Evolutionary conservation across 2,797 vertebrate genomes (phyloP).

Genomic region (Nothura maculosa): DNA sequence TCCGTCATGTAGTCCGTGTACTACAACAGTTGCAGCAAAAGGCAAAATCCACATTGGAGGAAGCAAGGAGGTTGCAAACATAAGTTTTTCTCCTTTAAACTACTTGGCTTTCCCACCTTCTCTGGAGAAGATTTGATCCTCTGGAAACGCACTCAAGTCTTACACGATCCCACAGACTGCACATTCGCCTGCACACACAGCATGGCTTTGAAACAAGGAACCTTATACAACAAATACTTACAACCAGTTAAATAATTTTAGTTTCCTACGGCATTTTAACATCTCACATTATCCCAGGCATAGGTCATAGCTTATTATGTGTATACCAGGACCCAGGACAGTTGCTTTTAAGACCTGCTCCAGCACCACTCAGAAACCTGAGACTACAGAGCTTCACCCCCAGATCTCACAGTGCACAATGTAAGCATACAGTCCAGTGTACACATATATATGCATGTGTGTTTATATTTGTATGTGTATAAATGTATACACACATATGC

Average conservation of each 20-base stretch:
- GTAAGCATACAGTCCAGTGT: not conserved
- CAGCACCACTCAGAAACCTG: not conserved
- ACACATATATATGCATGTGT: not conserved
- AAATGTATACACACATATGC: not conserved
- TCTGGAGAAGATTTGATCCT: not conserved
- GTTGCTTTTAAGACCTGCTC: not conserved
- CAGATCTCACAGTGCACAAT: not conserved
- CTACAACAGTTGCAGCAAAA: not conserved
- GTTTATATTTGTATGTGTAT: not conserved
- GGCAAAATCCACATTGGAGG: not conserved
- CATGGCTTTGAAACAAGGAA: not conserved
- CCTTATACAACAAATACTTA: not conserved
- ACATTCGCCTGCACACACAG: not conserved
- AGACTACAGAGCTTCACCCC: accelerated
- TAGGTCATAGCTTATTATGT: not conserved
- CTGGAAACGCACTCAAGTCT: not conserved
- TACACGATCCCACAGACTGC: not conserved
- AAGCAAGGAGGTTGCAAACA: not conserved
- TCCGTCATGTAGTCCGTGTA: not conserved
- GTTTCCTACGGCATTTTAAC: not conserved
- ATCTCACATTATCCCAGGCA: not conserved
- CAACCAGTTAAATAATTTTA: accelerated
- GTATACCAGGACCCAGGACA: not conserved
- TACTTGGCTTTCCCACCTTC: not conserved
- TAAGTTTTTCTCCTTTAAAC: not conserved